Conservation (phyloP, 2,113 vertebrate genomes). For the Daphoenositta chrysoptera region DNA sequence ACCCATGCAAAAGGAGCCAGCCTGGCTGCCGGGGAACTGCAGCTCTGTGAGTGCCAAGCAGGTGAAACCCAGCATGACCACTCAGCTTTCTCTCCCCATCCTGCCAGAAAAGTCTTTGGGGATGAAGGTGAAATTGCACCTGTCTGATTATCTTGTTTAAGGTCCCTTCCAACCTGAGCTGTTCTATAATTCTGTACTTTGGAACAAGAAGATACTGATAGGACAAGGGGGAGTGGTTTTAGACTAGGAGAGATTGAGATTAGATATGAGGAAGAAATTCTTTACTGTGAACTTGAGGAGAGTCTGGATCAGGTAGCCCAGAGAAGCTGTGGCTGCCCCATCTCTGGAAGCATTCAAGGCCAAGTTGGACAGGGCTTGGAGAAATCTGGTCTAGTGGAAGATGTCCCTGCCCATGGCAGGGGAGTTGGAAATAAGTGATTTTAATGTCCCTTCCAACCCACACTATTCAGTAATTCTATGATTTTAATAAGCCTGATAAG, state of each 20-base stretch:
- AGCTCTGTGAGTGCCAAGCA: neutral
- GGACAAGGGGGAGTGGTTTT: neutral
- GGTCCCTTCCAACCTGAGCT: neutral
- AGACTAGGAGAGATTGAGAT: neutral
- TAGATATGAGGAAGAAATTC: neutral
- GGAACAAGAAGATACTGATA: neutral
- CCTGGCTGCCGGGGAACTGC: neutral
- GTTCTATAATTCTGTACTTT: neutral
- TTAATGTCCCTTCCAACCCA: neutral
- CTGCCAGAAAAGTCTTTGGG: neutral
- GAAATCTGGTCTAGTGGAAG: rapidly evolving
- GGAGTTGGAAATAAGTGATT: neutral
- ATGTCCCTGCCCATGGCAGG: neutral
- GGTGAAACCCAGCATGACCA: neutral
- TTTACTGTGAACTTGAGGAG: neutral
- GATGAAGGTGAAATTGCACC: neutral
- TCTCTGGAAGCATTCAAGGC: neutral
- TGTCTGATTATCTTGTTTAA: neutral
- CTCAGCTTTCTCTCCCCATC: neutral
- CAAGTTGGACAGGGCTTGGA: neutral
- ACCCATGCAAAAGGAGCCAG: neutral
- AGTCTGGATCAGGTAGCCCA: rapidly evolving
- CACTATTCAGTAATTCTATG: neutral
- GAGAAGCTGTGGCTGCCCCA: neutral
- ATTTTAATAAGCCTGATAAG: neutral